These are phyloP conservation scores for Dromococcyx pavoninus DNA, from an alignment of 2,797 vertebrate species.

Conservation along the genomic window DNA sequence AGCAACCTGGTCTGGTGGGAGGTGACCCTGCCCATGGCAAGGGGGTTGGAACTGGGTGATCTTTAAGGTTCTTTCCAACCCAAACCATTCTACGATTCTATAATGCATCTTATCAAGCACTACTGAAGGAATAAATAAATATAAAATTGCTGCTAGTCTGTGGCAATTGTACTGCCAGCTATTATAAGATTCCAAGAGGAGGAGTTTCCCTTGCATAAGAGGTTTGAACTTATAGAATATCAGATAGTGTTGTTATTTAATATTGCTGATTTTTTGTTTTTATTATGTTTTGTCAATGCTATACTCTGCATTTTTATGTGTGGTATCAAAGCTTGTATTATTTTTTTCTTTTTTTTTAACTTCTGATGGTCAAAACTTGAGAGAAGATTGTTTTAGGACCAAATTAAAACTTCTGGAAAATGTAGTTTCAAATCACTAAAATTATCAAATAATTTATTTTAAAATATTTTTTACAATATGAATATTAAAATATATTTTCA, in stretches of 20 bases:
- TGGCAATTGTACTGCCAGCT: not conserved
- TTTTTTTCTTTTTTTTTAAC: not conserved
- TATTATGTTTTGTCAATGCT: not conserved
- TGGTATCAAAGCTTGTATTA: not conserved
- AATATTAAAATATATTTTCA: not conserved
- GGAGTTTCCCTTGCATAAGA: not conserved
- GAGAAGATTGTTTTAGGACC: not conserved
- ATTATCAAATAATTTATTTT: accelerated
- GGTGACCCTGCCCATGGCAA: too few relatives aligned
- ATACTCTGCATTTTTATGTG: not conserved
- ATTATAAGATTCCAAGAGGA: not conserved
- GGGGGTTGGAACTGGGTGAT: too few relatives aligned
- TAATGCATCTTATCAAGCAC: not conserved
- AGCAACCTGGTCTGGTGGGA: too few relatives aligned
- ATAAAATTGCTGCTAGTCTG: not conserved
- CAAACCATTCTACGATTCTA: too few relatives aligned
- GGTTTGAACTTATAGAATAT: not conserved
- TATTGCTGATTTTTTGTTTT: not conserved
- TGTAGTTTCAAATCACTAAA: not conserved
- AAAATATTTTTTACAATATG: not conserved
- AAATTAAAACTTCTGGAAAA: not conserved
- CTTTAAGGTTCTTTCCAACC: too few relatives aligned
- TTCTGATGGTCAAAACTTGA: not conserved
- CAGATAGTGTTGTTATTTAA: not conserved
- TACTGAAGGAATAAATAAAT: not conserved